A percentile compares a stretch with the other conserved stretches of the same genome.
Evolutionary conservation across 2,797 vertebrate species (phyloP).

Genomic region (Phoebastria nigripes): DNA sequence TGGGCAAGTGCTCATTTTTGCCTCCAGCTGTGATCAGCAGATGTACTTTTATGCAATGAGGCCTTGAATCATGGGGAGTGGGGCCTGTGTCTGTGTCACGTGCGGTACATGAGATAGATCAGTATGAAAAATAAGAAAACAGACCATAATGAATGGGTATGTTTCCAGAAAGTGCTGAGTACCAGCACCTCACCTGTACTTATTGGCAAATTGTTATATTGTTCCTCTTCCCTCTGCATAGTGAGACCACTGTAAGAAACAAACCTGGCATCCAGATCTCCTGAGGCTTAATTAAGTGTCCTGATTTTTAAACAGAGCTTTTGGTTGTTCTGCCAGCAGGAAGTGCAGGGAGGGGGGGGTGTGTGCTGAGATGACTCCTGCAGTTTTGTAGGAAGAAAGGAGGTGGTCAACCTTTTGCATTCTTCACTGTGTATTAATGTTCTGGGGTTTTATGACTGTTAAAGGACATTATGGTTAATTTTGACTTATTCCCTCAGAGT

Average conservation of each 20-base stretch:
- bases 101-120: neutral
- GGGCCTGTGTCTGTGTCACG: neutral
- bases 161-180: neutral
- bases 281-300: neutral
- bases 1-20: neutral
- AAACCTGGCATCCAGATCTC: neutral
- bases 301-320: neutral
- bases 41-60: neutral
- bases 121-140: neutral
- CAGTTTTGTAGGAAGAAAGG: neutral
- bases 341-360: neutral
- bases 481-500: neutral
- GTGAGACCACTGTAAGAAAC: neutral
- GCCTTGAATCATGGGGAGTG: neutral
- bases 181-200: neutral
- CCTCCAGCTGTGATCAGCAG: neutral
- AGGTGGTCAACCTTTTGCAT: neutral
- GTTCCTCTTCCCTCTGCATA: neutral
- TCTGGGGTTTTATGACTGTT: neutral
- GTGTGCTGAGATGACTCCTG: neutral
- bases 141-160: neutral
- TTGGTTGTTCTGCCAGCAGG: neutral
- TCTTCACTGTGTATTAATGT: neutral
- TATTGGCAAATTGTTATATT: neutral
- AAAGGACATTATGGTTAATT: neutral